These are phyloP conservation scores for Ornithoptera priamus DNA, from an alignment of 2,888 invertebrate genomes.

Conservation along the genomic window DNA sequence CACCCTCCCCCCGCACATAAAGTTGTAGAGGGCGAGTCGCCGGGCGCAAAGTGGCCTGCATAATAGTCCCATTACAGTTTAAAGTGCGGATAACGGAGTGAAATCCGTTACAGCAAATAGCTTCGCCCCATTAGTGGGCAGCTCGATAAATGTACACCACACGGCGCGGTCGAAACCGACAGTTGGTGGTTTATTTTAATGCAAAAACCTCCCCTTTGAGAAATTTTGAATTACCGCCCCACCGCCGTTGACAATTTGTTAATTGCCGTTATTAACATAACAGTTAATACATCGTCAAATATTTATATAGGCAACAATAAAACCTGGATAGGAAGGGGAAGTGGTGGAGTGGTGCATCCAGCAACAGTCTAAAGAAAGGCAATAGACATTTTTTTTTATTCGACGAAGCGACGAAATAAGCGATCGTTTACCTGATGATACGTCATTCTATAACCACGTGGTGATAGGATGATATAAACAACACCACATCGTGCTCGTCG, in stretches of 20 bases:
- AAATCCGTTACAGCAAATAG: constrained; percentile 59
- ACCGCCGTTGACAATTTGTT: background rate
- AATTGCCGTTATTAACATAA: background rate
- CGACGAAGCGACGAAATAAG: no score
- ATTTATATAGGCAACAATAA: background rate
- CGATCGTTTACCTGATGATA: no score
- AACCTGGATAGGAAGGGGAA: no score
- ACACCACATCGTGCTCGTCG: no score
- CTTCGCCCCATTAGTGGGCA: constrained; percentile 53
- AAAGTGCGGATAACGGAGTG: constrained; percentile 52
- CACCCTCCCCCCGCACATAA: constrained; percentile 24
- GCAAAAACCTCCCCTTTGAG: constrained; percentile 5
- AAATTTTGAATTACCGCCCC: background rate
- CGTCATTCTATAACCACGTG: no score
- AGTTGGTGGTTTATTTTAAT: constrained; percentile 21
- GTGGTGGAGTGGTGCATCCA: no score
- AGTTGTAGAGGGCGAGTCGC: constrained; percentile 22
- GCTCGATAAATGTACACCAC: constrained; percentile 55
- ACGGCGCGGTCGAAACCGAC: constrained; percentile 28
- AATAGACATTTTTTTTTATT: no score
- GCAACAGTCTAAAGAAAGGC: no score
- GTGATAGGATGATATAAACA: no score
- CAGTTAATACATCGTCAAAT: background rate
- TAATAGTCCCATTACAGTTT: constrained; percentile 48
- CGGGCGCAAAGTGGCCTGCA: constrained; percentile 32